Conservation (phyloP, 2,888 invertebrate species). For the Chrysina gloriosa region DNA sequence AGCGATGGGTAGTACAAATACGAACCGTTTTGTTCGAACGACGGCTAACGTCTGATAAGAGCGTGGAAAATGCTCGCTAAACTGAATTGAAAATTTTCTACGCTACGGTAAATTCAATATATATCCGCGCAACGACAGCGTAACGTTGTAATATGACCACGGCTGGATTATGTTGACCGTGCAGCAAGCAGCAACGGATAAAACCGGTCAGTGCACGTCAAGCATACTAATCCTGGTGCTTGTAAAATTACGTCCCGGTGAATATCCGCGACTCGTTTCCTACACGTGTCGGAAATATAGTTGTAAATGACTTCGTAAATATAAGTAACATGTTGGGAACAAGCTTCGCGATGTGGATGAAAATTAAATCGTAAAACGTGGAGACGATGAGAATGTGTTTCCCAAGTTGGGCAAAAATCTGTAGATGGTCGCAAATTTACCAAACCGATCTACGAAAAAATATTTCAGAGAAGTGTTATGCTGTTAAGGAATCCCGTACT, state of each 20-base stretch:
- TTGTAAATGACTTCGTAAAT: too few species aligned
- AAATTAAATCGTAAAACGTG: too few species aligned
- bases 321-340: too few species aligned
- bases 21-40: not conserved
- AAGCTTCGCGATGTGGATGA: too few species aligned
- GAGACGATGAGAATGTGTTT: too few species aligned
- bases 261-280: not conserved
- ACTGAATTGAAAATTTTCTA: constrained; percentile 6
- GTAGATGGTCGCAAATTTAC: too few species aligned
- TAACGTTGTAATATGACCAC: not conserved
- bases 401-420: too few species aligned
- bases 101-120: constrained; percentile 8
- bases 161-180: constrained; percentile 4
- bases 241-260: not conserved
- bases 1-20: not conserved
- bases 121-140: not conserved
- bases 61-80: constrained; percentile 8
- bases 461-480: too few species aligned
- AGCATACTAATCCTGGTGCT: constrained; percentile 9
- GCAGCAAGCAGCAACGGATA: not conserved
- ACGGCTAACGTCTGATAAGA: constrained; percentile 10
- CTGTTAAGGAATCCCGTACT: too few species aligned
- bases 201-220: constrained; percentile 8
- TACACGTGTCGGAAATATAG: not conserved
- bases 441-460: too few species aligned